Base-by-base conservation (phyloP, 2,888 invertebrate genomes). In the Aleiodes testaceus region DNA sequence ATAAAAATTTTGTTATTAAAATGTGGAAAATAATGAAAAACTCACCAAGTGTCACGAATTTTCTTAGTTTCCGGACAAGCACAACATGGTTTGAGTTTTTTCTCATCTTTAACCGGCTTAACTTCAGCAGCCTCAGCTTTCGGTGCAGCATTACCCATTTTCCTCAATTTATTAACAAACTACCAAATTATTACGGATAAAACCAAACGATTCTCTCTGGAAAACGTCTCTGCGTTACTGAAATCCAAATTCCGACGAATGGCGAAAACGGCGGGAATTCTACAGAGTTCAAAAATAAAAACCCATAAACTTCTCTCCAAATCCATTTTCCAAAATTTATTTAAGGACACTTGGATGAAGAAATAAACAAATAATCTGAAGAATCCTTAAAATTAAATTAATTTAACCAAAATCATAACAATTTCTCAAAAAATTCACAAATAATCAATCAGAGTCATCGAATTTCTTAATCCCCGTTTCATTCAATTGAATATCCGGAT, bases 1-100 rank as follows among this genome's bases (percentile, higher is more conserved):
- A 18, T 69, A 2, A 14, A 55, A 26, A 26, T 26, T 26, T 26
- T 5, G 3, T 26, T 26, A 5, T 26, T 26, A 2, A 26, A 26
- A 2, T 26, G 3, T 26, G 26, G n/a, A 52, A 64, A 52, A 36
- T 16, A 36, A 18, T 45, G 30, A 18, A 52, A n/a, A 53, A 75
- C 89, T 90, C 90, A 97, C 97, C 98, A 98, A 77, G 93, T 92
- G 89, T 98, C 98, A 82, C 98, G 90, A 42, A 89, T 93, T 88
- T 92, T 92, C 88, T 97, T 98, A 0, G 98, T 98, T 89, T 98
- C 98, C 0, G 98, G 98, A 88, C 98, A 98, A 3, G 98, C 98
- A 90, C 98, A 98, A 84, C 98, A 98, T 3, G 98, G 94, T 86
- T 97, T 98, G 74, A 96, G 89, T 85, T 96, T 96, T 59, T 94